Base-by-base conservation (phyloP, 2,888 invertebrate genomes). In the Ormyrus labotus region DNA sequence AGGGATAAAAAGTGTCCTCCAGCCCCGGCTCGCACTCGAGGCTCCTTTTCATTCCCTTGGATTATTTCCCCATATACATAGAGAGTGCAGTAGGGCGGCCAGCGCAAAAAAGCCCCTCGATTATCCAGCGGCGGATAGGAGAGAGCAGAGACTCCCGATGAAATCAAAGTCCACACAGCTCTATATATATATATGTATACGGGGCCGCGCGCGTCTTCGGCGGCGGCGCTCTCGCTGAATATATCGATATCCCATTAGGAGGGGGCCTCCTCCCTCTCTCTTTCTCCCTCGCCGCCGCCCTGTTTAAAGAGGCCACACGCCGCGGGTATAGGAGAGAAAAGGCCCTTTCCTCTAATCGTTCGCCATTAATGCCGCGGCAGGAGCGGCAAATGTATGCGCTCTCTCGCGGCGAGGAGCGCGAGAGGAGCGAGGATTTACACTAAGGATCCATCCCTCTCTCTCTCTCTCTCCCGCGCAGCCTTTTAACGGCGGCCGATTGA, bases 171-270 rank as follows among this genome's bases (percentile, higher is more conserved):
- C 13, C 64, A 45, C 53, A 6, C 13, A 48, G n/a, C 9, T 13
- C 13, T 74, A 58, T 6, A 34, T 74, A 65, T 64, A 13, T 13
- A 63, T n/a, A 51, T 63, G 48, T n/a, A 5, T 58, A 65, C 19
- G 9, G 48, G n/a, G 19, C 34, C 10, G 7, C 58, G n/a, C 19
- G 34, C 11, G 19, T 8, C 80, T 83, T 85, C 85, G 85, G 85
- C 84, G 84, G 85, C 84, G 81, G 83, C 83, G 84, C 78, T 82
- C 74, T 82, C 86, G 85, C 85, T 88, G 88, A 88, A 88, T 88
- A 88, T 87, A 88, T 88, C 88, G 88, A 88, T 88, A 88, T 88
- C 87, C 88, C 88, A 88, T 88, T 88, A 88, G 87, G 82, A 80
- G 74, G 55, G 77, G 13, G 13, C 13, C 13, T 13, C 13, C 13